Evolutionary conservation across 2,113 vertebrate genomes (phyloP), one percentile per base, ranked within the genome.

Genomic region (Grallaria varia): DNA sequence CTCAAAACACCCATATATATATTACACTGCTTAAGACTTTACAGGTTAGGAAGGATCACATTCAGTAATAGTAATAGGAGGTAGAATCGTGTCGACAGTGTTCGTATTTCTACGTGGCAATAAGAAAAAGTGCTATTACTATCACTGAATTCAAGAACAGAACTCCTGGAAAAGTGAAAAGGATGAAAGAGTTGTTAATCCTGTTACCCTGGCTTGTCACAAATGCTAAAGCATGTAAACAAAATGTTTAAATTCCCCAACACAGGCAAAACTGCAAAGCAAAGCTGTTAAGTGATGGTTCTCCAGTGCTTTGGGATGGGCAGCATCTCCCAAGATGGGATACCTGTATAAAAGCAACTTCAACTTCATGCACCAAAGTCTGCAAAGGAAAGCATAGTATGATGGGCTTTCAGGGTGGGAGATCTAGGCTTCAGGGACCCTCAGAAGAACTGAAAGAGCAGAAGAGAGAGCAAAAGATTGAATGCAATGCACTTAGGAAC

Each of bases 71-170:
- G 96, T 95, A 87, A 97, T 62, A 88, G 93, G 91, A 96, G 85
- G 84, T 8, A 95, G 94, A 91, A 90, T 67, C 47, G 31, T 93
- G 92, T 92, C 50, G 73, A 90, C 88, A 92, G 88, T 88, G 92
- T 71, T 96, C 86, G 3, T 94, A 50, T 93, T 90, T 87, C 96
- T 97, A 93, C 13, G 85, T 93, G n/a, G 79, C 76, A 92, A 66
- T 28, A 80, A 64, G 73, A 84, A 84, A 87, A 85, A 84, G 19
- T 68, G 82, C 97, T 97, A 97, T 94, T 89, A 95, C 97, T 98
- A 98, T 90, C 97, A 97, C 97, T 98, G 97, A 98, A 94, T 96
- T 97, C 97, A 98, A 96, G 94, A 89, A 96, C 87, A 96, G 96
- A 92, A 87, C 81, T 89, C 98, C 98, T 98, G 98, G 69, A 95